These are phyloP conservation scores for Hystrix brachyura DNA, from an alignment of 2,113 vertebrate species.

Conservation along the genomic window DNA sequence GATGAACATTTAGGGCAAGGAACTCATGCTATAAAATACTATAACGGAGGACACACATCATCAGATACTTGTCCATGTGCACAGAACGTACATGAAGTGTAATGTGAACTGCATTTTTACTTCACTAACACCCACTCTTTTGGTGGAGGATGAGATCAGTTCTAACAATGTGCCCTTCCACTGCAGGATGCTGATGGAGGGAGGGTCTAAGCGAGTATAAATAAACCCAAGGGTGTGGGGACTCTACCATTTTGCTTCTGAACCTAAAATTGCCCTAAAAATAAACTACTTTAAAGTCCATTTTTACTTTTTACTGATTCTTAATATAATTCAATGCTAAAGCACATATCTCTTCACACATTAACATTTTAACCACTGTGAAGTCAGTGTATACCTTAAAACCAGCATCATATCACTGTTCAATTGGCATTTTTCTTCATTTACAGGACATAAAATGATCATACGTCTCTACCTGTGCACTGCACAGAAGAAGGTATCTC, in stretches of 20 bases:
- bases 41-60: neutral
- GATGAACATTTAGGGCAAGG: neutral
- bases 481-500: neutral
- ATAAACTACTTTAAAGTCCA: neutral
- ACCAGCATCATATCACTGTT: neutral
- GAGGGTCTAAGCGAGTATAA: neutral
- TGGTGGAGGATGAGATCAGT: too few species aligned
- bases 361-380: conserved; percentile 38
- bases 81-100: neutral
- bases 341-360: neutral
- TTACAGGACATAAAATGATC: neutral
- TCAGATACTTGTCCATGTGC: neutral
- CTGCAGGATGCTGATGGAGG: neutral
- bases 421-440: neutral
- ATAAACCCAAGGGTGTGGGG: neutral
- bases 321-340: neutral
- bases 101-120: neutral
- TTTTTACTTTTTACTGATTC: conserved; percentile 3
- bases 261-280: neutral
- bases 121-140: neutral
- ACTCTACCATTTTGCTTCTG: conserved; percentile 2
- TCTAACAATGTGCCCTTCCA: neutral
- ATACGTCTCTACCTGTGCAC: neutral
- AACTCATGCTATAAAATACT: neutral
- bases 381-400: neutral